Conservation (phyloP, 2,888 invertebrate species). For the Crematogaster levior region DNA sequence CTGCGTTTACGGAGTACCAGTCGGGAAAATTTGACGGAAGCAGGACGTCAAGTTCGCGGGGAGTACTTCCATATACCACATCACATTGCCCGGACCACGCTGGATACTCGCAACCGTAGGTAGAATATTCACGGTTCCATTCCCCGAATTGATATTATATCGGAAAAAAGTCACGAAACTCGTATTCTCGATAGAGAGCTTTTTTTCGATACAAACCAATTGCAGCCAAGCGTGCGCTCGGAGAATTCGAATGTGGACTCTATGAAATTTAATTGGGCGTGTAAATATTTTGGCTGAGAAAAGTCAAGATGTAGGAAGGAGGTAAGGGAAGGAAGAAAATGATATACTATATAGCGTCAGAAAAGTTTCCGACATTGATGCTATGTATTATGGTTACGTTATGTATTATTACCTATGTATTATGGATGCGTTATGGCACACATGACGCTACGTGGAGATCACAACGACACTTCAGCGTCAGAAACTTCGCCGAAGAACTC, state of each 20-base stretch:
- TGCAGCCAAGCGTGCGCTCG: conserved; percentile 6
- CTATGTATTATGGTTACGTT: conserved; percentile 31
- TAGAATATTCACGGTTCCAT: conserved; percentile 55
- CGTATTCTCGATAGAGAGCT: conserved; percentile 15
- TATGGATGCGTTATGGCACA: conserved; percentile 44
- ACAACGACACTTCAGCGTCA: conserved; percentile 32
- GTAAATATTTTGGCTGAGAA: neutral
- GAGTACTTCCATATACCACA: conserved; percentile 88
- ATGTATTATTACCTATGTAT: too few relatives aligned
- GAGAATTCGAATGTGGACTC: neutral
- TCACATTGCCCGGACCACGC: conserved; percentile 88
- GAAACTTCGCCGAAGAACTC: conserved; percentile 24
- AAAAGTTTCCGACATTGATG: conserved; percentile 43
- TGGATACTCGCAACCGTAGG: conserved; percentile 88
- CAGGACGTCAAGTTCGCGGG: conserved; percentile 87
- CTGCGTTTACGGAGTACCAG: conserved; percentile 86
- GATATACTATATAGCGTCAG: conserved; percentile 8
- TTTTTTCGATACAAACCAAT: conserved; percentile 35
- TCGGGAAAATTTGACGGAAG: conserved; percentile 87
- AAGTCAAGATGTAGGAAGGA: neutral
- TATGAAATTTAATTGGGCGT: conserved; percentile 32
- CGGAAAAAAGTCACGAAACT: conserved; percentile 18
- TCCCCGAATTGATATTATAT: conserved; percentile 37
- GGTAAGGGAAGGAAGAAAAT: neutral
- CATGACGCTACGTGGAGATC: conserved; percentile 13